Conservation (phyloP, 92 coral and sea anemone species). For the Parazoanthus darwini region DNA sequence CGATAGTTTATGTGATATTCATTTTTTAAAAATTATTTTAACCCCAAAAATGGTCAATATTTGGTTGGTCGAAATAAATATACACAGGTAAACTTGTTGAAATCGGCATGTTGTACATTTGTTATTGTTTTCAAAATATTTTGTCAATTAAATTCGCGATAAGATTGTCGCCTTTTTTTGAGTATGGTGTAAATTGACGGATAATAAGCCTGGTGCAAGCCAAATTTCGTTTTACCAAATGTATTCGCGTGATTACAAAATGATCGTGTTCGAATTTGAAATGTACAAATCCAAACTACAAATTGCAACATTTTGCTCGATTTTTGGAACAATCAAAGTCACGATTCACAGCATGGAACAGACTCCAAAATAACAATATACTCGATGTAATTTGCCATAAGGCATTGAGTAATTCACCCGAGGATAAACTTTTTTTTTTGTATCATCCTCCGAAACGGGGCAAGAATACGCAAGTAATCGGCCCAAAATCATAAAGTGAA, state of each 20-base stretch:
- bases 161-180: slow-evolving; percentile 19
- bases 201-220: neutral
- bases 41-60: neutral
- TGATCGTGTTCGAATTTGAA: neutral
- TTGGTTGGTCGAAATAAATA: neutral
- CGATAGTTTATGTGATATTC: neutral
- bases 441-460: neutral
- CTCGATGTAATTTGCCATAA: slow-evolving; percentile 5
- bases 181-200: neutral
- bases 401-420: slow-evolving; percentile 3
- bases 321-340: neutral
- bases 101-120: slow-evolving; percentile 7
- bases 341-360: neutral
- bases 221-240: neutral
- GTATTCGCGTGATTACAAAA: neutral
- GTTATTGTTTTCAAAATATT: neutral
- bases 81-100: neutral
- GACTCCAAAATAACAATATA: neutral
- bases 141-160: slow-evolving; percentile 30
- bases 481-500: neutral
- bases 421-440: neutral
- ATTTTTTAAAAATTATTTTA: neutral
- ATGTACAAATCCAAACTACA: neutral
- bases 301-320: slow-evolving; percentile 17
- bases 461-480: neutral